Conservation (phyloP, 2,113 vertebrate genomes). For the Rhadina sibilatrix region DNA sequence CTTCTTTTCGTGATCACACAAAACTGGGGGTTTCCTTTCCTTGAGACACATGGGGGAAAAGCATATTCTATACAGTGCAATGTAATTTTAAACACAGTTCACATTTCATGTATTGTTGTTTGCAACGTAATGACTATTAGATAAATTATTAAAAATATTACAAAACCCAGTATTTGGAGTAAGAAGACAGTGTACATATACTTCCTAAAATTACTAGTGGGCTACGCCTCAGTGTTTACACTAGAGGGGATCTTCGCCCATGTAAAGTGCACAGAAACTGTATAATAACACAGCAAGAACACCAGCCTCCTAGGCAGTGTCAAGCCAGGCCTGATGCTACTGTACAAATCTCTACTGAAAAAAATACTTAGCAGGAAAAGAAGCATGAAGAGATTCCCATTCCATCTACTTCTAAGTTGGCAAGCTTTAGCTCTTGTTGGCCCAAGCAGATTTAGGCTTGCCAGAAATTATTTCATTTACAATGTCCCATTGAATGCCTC, state of each 20-base stretch:
- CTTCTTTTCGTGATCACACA: background rate
- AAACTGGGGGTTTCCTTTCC: background rate
- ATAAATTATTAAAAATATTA: background rate
- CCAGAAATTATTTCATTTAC: conserved; percentile 14
- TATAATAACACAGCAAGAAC: background rate
- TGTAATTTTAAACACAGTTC: background rate
- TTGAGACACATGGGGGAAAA: background rate
- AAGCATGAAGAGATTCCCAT: background rate
- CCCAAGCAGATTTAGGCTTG: background rate
- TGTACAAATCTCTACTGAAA: background rate
- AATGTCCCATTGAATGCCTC: background rate
- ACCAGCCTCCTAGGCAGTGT: background rate
- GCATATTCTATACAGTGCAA: background rate
- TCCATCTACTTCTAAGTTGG: background rate
- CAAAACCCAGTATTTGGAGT: background rate
- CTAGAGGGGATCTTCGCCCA: background rate
- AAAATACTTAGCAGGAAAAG: background rate
- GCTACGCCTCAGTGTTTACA: background rate
- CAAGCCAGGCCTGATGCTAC: background rate
- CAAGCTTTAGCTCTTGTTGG: background rate
- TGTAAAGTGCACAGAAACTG: background rate
- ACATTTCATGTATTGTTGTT: background rate
- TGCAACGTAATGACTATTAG: background rate
- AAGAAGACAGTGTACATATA: background rate
- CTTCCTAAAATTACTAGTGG: background rate